phyloP scores from a whole-genome alignment of 2,888 invertebrate species.

The Leptarthrus brevirostris region DNA sequence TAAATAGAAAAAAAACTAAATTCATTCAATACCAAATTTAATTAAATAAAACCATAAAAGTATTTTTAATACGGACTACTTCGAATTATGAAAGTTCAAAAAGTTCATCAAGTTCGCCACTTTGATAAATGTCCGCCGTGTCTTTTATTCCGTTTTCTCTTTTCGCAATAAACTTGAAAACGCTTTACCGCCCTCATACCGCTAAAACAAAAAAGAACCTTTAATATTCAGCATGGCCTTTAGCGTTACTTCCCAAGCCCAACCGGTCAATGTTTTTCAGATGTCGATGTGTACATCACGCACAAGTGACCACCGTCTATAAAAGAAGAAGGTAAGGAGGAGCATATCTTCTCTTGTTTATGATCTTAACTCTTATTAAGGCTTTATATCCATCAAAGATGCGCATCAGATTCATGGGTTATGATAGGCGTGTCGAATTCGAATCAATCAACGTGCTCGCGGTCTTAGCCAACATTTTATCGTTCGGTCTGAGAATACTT shows the following conservation, averaged over 20 bases:
- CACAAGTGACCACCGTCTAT: constrained; percentile 38
- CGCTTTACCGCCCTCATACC: constrained; percentile 30
- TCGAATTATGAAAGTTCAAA: constrained; percentile 11
- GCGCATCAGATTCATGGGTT: constrained; percentile 47
- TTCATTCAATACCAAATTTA: too few relatives aligned
- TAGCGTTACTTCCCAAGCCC: constrained; percentile 12
- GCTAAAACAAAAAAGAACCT: constrained; percentile 16
- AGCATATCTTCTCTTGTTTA: constrained; percentile 40
- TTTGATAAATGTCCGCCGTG: constrained; percentile 33
- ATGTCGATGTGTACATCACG: neutral
- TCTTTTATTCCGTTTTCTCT: constrained; percentile 21
- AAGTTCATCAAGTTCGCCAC: constrained; percentile 10
- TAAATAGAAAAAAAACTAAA: too few relatives aligned
- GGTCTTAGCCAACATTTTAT: constrained; percentile 30
- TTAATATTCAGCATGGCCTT: constrained; percentile 37
- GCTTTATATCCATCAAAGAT: constrained; percentile 47
- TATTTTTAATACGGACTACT: constrained; percentile 3
- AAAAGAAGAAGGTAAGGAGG: constrained; percentile 43
- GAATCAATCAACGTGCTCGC: constrained; percentile 57
- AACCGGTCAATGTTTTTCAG: neutral
- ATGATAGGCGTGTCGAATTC: constrained; percentile 57
- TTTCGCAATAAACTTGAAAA: constrained; percentile 25
- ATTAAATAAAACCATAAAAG: too few relatives aligned
- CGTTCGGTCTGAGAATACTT: constrained; percentile 29
- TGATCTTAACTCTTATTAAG: constrained; percentile 48